Percentiles rank a stretch among this genome's conserved stretches.
Evolutionary conservation across 2,888 invertebrate species (phyloP).

Genomic region (Horisme vitalbata): DNA sequence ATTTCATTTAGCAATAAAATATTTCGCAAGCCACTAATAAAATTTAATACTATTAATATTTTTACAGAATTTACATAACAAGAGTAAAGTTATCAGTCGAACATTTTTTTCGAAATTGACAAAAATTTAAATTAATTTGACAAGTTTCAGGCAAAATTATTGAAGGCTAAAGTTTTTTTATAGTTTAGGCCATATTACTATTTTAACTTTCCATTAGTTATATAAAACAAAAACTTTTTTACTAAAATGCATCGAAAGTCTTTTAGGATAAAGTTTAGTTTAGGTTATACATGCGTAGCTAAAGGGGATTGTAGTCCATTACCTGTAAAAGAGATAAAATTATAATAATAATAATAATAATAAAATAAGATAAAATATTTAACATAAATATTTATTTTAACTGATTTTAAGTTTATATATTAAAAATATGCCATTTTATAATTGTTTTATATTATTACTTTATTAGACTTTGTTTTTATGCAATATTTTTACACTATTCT

Average conservation of each 20-base stretch:
- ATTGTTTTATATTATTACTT: too few relatives aligned
- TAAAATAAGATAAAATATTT: too few relatives aligned
- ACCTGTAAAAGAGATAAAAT: slow-evolving; percentile 56
- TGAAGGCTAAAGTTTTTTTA: slow-evolving; percentile 9
- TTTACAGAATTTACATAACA: slow-evolving; percentile 41
- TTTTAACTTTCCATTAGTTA: slow-evolving; percentile 25
- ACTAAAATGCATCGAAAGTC: slow-evolving; percentile 41
- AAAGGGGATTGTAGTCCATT: slow-evolving; percentile 74
- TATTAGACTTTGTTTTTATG: too few relatives aligned
- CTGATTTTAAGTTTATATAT: too few relatives aligned
- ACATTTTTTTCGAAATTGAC: slow-evolving; percentile 64
- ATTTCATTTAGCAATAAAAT: slow-evolving; percentile 15
- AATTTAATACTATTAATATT: slow-evolving; percentile 13
- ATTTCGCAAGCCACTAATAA: slow-evolving; percentile 18
- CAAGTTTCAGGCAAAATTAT: slow-evolving; percentile 40
- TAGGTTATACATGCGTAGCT: slow-evolving; percentile 84
- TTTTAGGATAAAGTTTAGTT: slow-evolving; percentile 33
- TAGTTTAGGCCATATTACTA: slow-evolving; percentile 32
- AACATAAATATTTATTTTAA: too few relatives aligned
- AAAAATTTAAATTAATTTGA: slow-evolving; percentile 40
- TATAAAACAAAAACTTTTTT: slow-evolving; percentile 13
- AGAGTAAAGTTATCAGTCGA: slow-evolving; percentile 64
- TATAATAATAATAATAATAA: too few relatives aligned
- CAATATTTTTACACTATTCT: too few relatives aligned
- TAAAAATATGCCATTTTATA: too few relatives aligned